Evolutionary conservation across 2,113 vertebrate species (phyloP).

Genomic region (Amia ocellicauda): DNA sequence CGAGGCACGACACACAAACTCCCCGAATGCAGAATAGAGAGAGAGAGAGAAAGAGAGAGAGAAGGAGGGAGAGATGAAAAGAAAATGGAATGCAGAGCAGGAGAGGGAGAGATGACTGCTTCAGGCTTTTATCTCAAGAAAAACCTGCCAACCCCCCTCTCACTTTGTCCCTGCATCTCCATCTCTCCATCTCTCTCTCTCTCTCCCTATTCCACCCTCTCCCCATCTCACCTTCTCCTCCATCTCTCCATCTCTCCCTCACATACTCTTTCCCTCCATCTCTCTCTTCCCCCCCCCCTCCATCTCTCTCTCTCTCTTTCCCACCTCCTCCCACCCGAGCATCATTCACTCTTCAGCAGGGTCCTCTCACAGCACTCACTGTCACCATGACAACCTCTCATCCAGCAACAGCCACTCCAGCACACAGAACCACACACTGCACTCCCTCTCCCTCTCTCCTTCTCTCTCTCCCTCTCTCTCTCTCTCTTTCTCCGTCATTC

Average conservation of each 20-base stretch:
- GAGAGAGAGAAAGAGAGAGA: background rate
- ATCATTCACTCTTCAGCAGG: conserved; percentile 51
- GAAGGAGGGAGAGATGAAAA: conserved; percentile 11
- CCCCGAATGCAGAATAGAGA: background rate
- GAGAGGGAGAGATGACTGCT: conserved; percentile 13
- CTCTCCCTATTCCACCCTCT: background rate
- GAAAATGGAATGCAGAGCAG: background rate
- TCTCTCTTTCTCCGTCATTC: no score
- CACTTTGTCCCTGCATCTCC: conserved; percentile 19
- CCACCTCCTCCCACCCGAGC: conserved; percentile 46
- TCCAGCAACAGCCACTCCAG: conserved; percentile 56
- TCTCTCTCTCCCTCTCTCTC: no score
- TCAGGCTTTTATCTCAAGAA: conserved; percentile 20
- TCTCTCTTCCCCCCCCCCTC: background rate
- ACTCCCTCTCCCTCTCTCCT: conserved; percentile 19
- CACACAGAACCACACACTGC: conserved; percentile 33
- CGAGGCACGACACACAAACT: no score
- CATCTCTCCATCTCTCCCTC: background rate
- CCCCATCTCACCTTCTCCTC: background rate
- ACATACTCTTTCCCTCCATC: background rate
- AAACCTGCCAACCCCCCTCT: conserved; percentile 5
- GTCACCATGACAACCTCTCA: conserved; percentile 75
- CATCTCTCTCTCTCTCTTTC: conserved; percentile 33
- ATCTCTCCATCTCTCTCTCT: background rate
- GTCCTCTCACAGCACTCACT: conserved; percentile 59